phyloP scores from a whole-genome alignment of 2,797 vertebrate species.

The Phrynocephalus forsythii region DNA sequence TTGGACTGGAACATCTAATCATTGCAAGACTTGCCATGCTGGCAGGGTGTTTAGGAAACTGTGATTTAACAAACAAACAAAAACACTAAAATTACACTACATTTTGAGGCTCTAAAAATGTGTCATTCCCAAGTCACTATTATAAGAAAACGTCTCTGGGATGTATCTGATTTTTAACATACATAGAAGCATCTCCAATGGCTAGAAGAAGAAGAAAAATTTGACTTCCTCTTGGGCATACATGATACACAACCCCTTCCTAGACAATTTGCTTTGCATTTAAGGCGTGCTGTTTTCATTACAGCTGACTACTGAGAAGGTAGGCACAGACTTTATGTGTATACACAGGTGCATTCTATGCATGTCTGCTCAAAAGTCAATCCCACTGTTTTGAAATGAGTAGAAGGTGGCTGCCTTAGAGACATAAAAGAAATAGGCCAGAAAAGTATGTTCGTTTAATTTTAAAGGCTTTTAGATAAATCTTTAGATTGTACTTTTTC shows the following conservation, averaged over 20 bases:
- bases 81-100: background rate
- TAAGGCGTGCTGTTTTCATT: background rate
- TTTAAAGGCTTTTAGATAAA: background rate
- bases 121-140: no score
- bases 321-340: background rate
- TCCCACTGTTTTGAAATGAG: no score
- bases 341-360: background rate
- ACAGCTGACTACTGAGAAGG: background rate
- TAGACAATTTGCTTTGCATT: background rate
- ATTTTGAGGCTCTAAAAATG: background rate
- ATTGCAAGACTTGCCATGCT: background rate
- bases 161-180: no score
- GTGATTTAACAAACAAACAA: background rate
- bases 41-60: background rate
- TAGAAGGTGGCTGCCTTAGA: background rate
- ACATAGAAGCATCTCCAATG: background rate
- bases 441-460: background rate
- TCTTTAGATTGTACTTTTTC: background rate
- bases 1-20: background rate
- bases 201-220: background rate
- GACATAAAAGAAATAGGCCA: background rate
- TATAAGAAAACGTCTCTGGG: no score
- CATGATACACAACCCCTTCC: background rate
- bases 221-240: background rate
- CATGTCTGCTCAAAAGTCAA: no score